Percentiles rank a stretch among this genome's conserved stretches.
phyloP scores from a whole-genome alignment of 2,888 invertebrate species.

The Meghimatium bilineatum region DNA sequence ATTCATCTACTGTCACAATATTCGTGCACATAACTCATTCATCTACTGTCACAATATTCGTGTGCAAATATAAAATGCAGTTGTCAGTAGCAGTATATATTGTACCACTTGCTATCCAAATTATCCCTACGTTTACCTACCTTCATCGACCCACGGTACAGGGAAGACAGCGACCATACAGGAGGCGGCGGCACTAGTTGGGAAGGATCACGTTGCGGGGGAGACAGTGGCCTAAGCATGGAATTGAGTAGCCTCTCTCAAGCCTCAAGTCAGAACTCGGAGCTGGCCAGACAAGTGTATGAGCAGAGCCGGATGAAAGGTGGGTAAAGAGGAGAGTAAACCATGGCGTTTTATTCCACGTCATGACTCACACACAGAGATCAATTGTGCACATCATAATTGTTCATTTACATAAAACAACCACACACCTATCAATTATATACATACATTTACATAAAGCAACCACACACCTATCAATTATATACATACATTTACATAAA shows the following conservation, averaged over 20 bases:
- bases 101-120: not conserved
- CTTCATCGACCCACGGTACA: not conserved
- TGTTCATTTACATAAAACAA: too few relatives aligned
- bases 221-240: slow-evolving; percentile 49
- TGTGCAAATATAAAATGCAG: too few relatives aligned
- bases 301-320: slow-evolving; percentile 52
- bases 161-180: slow-evolving; percentile 26
- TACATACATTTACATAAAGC: not conserved
- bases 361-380: not conserved
- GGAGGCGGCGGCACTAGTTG: slow-evolving; percentile 46
- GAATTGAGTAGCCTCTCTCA: slow-evolving; percentile 47
- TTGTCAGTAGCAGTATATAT: not conserved
- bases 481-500: too few relatives aligned
- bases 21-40: too few relatives aligned
- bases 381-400: not conserved
- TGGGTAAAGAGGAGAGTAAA: not conserved
- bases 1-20: too few relatives aligned
- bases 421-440: not conserved
- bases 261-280: slow-evolving; percentile 52
- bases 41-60: too few relatives aligned
- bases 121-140: not conserved
- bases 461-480: not conserved
- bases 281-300: slow-evolving; percentile 52
- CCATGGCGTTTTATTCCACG: not conserved
- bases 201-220: slow-evolving; percentile 38